Evolutionary conservation across 2,888 invertebrate genomes (phyloP).

Genomic region (Drosophila mimetica): DNA sequence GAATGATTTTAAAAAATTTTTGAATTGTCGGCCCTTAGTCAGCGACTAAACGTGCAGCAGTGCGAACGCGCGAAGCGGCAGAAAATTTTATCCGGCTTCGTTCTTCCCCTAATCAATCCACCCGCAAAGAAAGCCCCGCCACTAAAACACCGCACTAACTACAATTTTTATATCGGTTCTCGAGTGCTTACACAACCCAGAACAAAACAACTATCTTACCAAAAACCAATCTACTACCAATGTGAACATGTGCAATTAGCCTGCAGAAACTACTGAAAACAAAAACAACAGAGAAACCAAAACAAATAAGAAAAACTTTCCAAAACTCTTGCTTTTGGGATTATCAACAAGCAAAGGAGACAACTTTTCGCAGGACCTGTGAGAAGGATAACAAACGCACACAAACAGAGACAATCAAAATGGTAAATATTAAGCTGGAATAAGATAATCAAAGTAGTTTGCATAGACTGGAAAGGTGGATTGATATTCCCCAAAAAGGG

Average conservation of each 20-base stretch:
- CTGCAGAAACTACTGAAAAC: not conserved
- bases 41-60: slow-evolving; percentile 83
- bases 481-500: not conserved
- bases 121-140: not conserved
- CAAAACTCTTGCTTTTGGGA: slow-evolving; percentile 30
- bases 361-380: slow-evolving; percentile 46
- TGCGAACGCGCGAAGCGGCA: slow-evolving; percentile 76
- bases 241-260: slow-evolving; percentile 60
- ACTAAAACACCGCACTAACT: not conserved
- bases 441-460: slow-evolving; percentile 2
- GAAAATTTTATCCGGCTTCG: slow-evolving; percentile 9
- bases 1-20: slow-evolving; percentile 83
- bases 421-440: slow-evolving; percentile 69
- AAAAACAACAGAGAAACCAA: not conserved
- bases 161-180: slow-evolving; percentile 13
- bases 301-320: slow-evolving; percentile 25
- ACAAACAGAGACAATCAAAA: slow-evolving; percentile 58
- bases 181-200: slow-evolving; percentile 25
- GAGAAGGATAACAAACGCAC: slow-evolving; percentile 50
- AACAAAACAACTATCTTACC: slow-evolving; percentile 19
- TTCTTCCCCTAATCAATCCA: slow-evolving; percentile 3
- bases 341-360: slow-evolving; percentile 26
- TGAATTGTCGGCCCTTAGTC: slow-evolving; percentile 84
- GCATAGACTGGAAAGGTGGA: no score
- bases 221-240: slow-evolving; percentile 14